Evolutionary conservation across 2,888 invertebrate species (phyloP), one percentile per base, ranked within the genome.

Genomic region (Bellardia pandia): DNA sequence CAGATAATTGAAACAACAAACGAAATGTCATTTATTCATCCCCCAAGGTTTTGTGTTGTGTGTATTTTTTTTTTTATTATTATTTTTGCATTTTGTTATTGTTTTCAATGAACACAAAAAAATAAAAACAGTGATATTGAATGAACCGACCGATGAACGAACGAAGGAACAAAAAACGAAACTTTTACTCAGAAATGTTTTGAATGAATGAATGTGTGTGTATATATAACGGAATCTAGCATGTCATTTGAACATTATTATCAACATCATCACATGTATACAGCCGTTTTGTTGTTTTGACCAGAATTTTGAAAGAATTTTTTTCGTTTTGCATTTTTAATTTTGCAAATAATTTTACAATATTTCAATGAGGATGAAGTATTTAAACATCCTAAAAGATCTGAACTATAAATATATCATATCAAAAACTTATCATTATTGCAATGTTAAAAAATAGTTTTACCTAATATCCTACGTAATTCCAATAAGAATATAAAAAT

Each of bases 141-240:
- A 74, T 74, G 33, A 82, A 80, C 40, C 53, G 64, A 72, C 62
- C 72, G 53, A 53, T 37, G 14, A 78, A 51, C 51, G 48, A 53
- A 76, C 42, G 76, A 69, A 68, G 68, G 42, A 42, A 72, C 45
- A 74, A 68, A 76, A 74, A 76, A 74, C 64, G 56, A 60, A 82
- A 66, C 40, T 42, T 42, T 78, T 16, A 58, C 23, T 53, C 68
- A 72, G 42, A 53, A 83, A 84, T 68, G 75, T 42, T 83, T 64
- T 69, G 45, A 60, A 53, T 51, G 64, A 11, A 30, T 62, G 72
- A 58, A 42, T 79, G 56, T 62, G 48, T 87, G 74, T 79, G 51
- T 71, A 56, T 88, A 89, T 89, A 90, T 90, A 90, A 88, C 88
- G 88, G 88, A 89, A 90, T 91, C 89, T 88, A 89, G 87, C 86